Percentiles rank a stretch among this genome's conserved stretches.
These are phyloP conservation scores for Vannuccia rotundouncinata DNA, from an alignment of 2,888 invertebrate genomes.

Conservation along the genomic window DNA sequence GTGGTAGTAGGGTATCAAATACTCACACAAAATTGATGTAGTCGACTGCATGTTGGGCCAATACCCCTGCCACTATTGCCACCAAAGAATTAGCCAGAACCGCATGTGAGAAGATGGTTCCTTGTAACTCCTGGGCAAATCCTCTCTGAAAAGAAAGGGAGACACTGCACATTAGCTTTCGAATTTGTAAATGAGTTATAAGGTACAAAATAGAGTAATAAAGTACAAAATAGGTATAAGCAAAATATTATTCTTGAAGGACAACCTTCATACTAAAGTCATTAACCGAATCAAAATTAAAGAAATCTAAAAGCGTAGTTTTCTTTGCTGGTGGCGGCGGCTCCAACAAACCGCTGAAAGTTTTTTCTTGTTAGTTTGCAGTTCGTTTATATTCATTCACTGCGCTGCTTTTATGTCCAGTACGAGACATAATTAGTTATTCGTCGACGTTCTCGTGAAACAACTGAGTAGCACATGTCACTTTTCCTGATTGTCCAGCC, in stretches of 20 bases:
- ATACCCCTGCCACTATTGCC: constrained; percentile 58
- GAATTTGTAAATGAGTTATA: no score
- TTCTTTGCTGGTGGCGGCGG: constrained; percentile 22
- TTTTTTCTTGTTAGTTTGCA: constrained; percentile 10
- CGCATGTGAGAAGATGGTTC: constrained; percentile 58
- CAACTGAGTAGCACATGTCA: constrained; percentile 19
- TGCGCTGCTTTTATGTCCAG: constrained; percentile 26
- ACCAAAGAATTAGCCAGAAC: constrained; percentile 59
- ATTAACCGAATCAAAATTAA: background rate
- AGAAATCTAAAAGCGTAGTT: constrained; percentile 16
- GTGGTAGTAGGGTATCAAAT: no score
- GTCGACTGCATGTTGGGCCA: constrained; percentile 58
- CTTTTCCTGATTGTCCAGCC: constrained; percentile 22
- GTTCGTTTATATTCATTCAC: constrained; percentile 11
- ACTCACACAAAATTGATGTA: constrained; percentile 57
- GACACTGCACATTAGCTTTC: no score
- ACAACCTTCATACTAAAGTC: constrained; percentile 9
- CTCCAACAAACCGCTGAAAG: constrained; percentile 25
- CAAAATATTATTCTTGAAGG: constrained; percentile 16
- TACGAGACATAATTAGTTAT: constrained; percentile 16
- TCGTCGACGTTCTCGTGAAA: constrained; percentile 26
- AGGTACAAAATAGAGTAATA: no score
- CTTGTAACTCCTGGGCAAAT: constrained; percentile 55
- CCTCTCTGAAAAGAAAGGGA: constrained; percentile 54
- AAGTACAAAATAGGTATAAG: background rate